Conservation (phyloP, 2,113 vertebrate species). For the Emydocephalus ijimae region DNA sequence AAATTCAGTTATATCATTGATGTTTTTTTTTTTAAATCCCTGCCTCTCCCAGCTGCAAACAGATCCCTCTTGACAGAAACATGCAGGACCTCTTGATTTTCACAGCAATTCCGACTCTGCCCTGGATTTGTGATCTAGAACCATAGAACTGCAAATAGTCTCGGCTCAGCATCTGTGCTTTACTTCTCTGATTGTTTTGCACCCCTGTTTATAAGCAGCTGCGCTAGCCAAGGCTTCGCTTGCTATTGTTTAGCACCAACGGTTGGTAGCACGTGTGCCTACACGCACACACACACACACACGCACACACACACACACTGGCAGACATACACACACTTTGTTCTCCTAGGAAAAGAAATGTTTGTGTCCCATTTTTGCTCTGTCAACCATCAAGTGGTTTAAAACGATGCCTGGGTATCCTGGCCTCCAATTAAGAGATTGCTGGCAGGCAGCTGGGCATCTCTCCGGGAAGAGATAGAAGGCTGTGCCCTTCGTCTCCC, state of each 20-base stretch:
- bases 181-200: conserved; percentile 31
- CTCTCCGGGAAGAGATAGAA: neutral
- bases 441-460: neutral
- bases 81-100: neutral
- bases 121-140: neutral
- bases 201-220: neutral
- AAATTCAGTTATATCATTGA: neutral
- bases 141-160: neutral
- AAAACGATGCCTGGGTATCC: neutral
- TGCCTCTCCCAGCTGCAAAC: neutral
- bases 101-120: neutral
- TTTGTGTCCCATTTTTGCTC: neutral
- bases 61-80: neutral
- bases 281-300: fast-evolving
- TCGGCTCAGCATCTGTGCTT: neutral
- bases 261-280: neutral
- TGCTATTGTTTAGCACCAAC: neutral
- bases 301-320: neutral
- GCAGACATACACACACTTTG: neutral
- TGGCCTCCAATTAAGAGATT: neutral
- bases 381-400: neutral
- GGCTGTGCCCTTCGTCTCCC: neutral
- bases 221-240: conserved; percentile 9
- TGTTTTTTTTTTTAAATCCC: neutral
- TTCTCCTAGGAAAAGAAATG: neutral